Conservation (phyloP, 2,113 vertebrate species). For the Rostratula benghalensis region DNA sequence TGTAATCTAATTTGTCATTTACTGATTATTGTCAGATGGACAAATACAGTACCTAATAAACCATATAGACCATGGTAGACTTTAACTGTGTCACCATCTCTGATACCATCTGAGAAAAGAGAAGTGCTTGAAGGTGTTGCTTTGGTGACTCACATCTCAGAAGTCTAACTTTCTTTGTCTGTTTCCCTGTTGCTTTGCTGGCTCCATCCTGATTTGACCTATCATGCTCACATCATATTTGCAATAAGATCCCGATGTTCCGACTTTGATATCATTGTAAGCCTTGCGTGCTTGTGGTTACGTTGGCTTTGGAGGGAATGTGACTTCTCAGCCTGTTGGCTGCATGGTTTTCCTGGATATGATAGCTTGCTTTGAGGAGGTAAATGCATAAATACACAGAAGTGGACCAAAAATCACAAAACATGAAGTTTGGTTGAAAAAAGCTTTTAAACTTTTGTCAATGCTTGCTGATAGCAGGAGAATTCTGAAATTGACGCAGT, state of each 20-base stretch:
- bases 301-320: background rate
- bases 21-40: slow-evolving; percentile 47
- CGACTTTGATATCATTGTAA: background rate
- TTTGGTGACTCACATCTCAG: slow-evolving; percentile 33
- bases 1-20: slow-evolving; percentile 47
- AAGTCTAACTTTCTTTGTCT: background rate
- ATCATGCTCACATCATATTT: background rate
- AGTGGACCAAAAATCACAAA: background rate
- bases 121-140: slow-evolving; percentile 6
- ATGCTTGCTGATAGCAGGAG: background rate
- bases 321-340: background rate
- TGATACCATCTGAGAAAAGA: background rate
- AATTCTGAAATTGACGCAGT: background rate
- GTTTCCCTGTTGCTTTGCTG: background rate
- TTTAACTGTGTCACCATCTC: background rate
- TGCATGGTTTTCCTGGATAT: background rate
- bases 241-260: slow-evolving; percentile 32
- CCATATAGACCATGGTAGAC: background rate
- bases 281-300: slow-evolving; percentile 9
- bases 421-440: background rate
- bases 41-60: background rate
- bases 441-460: background rate
- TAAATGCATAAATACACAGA: background rate
- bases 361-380: background rate
- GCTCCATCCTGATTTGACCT: slow-evolving; percentile 36